Conservation (phyloP, 2,888 invertebrate genomes). For the Campoletis raptor region DNA sequence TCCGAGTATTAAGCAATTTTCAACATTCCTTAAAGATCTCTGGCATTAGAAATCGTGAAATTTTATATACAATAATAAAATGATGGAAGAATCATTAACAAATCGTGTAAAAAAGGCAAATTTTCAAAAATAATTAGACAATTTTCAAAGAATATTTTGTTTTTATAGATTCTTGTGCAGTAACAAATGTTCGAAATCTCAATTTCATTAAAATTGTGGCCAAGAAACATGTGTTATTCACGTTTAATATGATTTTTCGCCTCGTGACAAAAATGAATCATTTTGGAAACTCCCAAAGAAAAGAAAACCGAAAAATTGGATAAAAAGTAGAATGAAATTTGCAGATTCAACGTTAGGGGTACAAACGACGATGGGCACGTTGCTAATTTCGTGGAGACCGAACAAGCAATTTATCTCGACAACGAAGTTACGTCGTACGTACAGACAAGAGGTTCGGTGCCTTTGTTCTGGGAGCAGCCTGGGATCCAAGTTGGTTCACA, state of each 20-base stretch:
- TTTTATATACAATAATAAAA: background rate
- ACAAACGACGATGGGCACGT: constrained; percentile 99
- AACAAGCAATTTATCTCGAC: constrained; percentile 97
- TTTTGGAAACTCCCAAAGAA: background rate
- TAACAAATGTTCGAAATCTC: background rate
- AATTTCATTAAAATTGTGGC: background rate
- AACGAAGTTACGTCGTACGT: constrained; percentile 95
- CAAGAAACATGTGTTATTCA: background rate
- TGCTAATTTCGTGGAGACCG: constrained; percentile 99
- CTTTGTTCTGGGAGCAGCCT: constrained; percentile 99
- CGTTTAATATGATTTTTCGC: background rate
- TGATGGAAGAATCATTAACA: background rate
- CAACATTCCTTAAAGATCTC: background rate
- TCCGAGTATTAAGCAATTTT: background rate
- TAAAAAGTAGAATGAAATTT: constrained; percentile 23
- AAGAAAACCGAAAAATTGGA: background rate
- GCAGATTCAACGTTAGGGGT: constrained; percentile 98
- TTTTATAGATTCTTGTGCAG: background rate
- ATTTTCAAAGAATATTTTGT: background rate
- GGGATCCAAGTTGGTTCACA: constrained; percentile 99
- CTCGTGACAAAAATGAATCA: background rate
- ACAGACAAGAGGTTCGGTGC: constrained; percentile 98
- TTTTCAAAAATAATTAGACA: background rate
- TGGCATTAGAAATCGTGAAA: background rate
- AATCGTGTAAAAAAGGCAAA: too few relatives aligned